Evolutionary conservation across 2,888 invertebrate species (phyloP).

Genomic region (Eilema depressum): DNA sequence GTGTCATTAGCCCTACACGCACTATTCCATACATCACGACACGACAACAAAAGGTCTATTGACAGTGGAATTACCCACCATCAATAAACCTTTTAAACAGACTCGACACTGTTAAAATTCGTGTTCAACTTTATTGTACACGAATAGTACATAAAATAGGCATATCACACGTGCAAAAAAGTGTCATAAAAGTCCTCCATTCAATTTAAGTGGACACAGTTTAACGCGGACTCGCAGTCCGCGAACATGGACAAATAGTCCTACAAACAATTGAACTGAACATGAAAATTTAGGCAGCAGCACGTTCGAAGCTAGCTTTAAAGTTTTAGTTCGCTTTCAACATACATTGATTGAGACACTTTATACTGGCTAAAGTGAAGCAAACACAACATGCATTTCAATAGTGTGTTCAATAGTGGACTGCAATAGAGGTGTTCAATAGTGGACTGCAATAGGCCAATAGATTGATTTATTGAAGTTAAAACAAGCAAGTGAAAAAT

Average conservation of each 20-base stretch:
- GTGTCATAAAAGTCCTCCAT: constrained; percentile 16
- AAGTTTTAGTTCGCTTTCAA: neutral
- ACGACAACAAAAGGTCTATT: neutral
- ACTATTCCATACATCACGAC: neutral
- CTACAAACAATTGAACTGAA: constrained; percentile 61
- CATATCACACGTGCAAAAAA: constrained; percentile 20
- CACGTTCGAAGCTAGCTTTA: constrained; percentile 1
- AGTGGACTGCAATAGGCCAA: too few relatives aligned
- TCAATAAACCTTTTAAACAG: neutral
- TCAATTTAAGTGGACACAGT: constrained; percentile 22
- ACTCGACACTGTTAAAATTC: neutral
- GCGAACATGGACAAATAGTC: constrained; percentile 64
- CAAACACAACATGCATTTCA: too few relatives aligned
- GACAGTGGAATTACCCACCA: neutral
- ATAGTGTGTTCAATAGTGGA: neutral
- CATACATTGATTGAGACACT: neutral
- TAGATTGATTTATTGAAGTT: too few relatives aligned
- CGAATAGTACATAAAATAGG: constrained; percentile 11
- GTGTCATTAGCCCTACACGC: neutral
- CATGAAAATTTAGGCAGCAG: constrained; percentile 35
- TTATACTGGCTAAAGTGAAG: neutral
- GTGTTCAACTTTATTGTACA: constrained; percentile 1
- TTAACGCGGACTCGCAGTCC: constrained; percentile 21
- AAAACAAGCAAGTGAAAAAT: too few relatives aligned
- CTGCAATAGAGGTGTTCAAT: neutral